Evolutionary conservation across 2,113 vertebrate genomes (phyloP).

Genomic region (Engystomops pustulosus): DNA sequence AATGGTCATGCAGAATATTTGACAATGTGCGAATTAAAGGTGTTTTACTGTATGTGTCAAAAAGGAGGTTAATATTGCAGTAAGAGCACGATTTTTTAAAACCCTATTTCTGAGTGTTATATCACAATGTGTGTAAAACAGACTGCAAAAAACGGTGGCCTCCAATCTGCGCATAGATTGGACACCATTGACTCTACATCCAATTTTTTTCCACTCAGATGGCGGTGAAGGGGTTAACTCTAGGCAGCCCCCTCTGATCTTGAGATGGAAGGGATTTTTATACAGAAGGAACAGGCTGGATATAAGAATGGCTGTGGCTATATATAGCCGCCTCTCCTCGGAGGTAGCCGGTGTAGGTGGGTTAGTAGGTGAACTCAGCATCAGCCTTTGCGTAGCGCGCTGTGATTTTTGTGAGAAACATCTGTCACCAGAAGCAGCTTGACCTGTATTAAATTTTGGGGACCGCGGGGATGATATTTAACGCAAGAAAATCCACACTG

Average conservation of each 20-base stretch:
- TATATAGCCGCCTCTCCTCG: not conserved
- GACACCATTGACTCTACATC: too few species aligned
- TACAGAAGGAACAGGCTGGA: not conserved
- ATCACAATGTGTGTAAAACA: too few species aligned
- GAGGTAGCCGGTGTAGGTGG: not conserved
- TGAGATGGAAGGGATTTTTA: not conserved
- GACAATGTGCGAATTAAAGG: too few species aligned
- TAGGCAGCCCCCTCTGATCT: not conserved
- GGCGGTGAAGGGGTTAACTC: not conserved
- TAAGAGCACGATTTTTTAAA: too few species aligned
- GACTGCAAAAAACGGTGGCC: too few species aligned
- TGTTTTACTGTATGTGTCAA: too few species aligned
- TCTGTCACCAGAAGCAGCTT: slow-evolving; percentile 10
- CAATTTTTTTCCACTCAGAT: too few species aligned
- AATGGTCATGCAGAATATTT: too few species aligned
- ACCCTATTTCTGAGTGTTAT: too few species aligned
- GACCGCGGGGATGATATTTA: slow-evolving; percentile 14
- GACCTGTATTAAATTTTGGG: slow-evolving; percentile 5
- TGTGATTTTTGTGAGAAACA: not conserved
- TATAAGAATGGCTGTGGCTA: not conserved
- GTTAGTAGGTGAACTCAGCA: slow-evolving; percentile 23
- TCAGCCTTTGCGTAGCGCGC: not conserved
- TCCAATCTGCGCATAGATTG: too few species aligned
- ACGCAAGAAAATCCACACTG: slow-evolving; percentile 38
- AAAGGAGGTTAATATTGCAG: too few species aligned